A percentile compares a stretch with the other conserved stretches of the same genome.
Evolutionary conservation across 1,140 invertebrate genomes (phyloP).

Genomic region (Penaeus japonicus): DNA sequence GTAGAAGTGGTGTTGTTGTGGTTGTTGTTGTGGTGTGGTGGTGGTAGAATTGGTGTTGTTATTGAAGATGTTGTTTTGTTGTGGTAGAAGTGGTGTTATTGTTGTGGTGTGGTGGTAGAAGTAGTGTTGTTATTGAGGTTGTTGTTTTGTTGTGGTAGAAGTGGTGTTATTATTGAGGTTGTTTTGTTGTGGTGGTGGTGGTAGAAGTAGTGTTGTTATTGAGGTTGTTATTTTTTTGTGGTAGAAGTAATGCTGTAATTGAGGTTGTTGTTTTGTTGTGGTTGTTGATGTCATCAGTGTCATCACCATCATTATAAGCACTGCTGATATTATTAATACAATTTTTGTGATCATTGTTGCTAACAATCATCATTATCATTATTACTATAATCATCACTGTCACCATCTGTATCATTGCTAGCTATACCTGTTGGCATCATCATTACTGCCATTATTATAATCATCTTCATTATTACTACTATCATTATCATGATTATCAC

Average conservation of each 20-base stretch:
- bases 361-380: background rate
- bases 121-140: background rate
- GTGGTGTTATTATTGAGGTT: background rate
- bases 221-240: background rate
- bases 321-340: background rate
- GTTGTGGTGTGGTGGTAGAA: background rate
- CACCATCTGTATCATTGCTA: no score
- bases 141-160: background rate
- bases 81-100: background rate
- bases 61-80: background rate
- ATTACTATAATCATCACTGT: background rate
- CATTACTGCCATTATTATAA: background rate
- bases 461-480: no score
- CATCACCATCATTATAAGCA: no score
- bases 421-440: no score
- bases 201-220: background rate
- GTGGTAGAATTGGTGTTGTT: background rate
- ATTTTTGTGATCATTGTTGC: background rate
- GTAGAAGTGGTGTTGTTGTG: no score
- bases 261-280: background rate
- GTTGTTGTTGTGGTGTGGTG: no score
- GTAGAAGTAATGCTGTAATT: background rate
- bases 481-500: no score
- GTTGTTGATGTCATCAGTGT: no score
- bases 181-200: no score